A percentile compares a stretch with the other conserved stretches of the same genome.
Evolutionary conservation across 1,140 invertebrate species (phyloP).

Genomic region (Drosophila carrolli): DNA sequence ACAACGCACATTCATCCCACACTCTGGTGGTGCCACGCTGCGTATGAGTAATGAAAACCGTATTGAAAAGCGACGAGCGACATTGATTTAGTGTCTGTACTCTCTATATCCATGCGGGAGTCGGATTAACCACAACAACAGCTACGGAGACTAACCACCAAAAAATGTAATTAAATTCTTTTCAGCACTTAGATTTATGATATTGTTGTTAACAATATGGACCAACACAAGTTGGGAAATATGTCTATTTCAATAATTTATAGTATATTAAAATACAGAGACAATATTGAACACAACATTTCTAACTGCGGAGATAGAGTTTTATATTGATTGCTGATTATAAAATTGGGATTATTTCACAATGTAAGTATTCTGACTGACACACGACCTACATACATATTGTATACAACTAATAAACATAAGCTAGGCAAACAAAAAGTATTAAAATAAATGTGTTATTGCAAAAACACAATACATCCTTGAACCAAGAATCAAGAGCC

Average conservation of each 20-base stretch:
- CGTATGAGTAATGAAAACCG: constrained; percentile 72
- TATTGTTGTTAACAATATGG: background rate
- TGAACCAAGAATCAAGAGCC: constrained; percentile 25
- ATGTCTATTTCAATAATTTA: no score
- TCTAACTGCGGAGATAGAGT: no score
- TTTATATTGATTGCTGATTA: no score
- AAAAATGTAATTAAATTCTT: constrained; percentile 5
- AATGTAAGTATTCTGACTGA: no score
- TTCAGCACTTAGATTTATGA: background rate
- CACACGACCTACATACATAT: background rate
- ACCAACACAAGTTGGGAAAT: no score
- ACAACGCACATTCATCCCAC: constrained; percentile 50
- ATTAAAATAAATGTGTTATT: constrained; percentile 8
- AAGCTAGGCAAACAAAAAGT: constrained; percentile 6
- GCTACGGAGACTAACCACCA: background rate
- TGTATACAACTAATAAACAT: background rate
- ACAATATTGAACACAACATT: no score
- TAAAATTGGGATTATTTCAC: no score
- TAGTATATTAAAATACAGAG: no score
- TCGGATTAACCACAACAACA: constrained; percentile 28
- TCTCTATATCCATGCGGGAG: constrained; percentile 36
- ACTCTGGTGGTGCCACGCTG: constrained; percentile 46
- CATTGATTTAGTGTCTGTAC: constrained; percentile 76
- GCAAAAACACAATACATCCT: constrained; percentile 14
- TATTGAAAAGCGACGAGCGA: constrained; percentile 69